Conservation (phyloP, 2,888 invertebrate species). For the Cephus pulcher region DNA sequence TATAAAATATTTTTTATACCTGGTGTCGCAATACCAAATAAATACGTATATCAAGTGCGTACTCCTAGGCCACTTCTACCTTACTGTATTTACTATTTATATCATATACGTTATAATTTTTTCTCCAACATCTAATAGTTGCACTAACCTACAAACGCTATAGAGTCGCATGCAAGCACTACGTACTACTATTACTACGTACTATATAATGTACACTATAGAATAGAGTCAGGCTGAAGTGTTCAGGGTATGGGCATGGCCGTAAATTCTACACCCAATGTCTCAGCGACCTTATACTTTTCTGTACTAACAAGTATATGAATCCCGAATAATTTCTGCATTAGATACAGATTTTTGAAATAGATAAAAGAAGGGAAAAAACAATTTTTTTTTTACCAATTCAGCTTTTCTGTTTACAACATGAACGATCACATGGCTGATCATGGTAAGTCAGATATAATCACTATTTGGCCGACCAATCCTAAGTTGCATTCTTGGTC, state of each 20-base stretch:
- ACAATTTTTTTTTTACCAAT: background rate
- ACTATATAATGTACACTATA: background rate
- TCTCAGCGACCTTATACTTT: slow-evolving; percentile 63
- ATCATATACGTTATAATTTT: background rate
- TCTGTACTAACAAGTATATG: slow-evolving; percentile 1
- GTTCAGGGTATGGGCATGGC: slow-evolving; percentile 63
- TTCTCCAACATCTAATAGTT: background rate
- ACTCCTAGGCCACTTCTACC: background rate
- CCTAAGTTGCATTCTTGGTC: background rate
- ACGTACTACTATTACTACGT: background rate
- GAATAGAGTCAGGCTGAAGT: slow-evolving; percentile 21
- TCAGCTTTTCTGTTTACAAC: background rate
- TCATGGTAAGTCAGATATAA: background rate
- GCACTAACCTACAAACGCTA: background rate
- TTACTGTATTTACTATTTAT: background rate
- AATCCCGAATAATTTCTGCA: background rate
- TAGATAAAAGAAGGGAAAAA: background rate
- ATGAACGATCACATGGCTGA: background rate
- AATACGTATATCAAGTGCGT: background rate
- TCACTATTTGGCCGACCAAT: background rate
- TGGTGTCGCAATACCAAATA: background rate
- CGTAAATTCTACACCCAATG: slow-evolving; percentile 62
- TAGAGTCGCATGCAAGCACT: background rate
- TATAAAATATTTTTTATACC: too few relatives aligned
- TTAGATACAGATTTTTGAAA: background rate